Evolutionary conservation across 2,113 vertebrate genomes (phyloP), one percentile per base, ranked within the genome.

Genomic region (Scartelaos histophorus): DNA sequence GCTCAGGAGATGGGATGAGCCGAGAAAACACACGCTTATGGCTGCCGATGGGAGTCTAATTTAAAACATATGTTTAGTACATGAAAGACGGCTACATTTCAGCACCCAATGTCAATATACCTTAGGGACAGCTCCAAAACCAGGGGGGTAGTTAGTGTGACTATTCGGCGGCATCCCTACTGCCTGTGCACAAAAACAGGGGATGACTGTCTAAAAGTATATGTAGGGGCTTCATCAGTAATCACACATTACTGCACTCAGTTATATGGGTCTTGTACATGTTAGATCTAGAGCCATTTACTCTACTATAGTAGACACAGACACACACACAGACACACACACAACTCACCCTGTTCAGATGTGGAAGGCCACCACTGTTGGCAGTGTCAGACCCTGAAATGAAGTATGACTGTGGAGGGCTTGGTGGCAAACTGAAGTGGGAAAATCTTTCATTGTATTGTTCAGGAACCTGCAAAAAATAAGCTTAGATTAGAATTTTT

Each of bases 11-110:
- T 0, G 96, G 96, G 83, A 98, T 95, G 70, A 98, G 93, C 54
- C 95, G 94, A n/a, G 95, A 95, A 78, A 95, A 96, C n/a, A 94
- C 91, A 0, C 96, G 93, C 81, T 98, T 98, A 86, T 97, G 95
- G 76, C 95, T 94, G 0, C 95, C 94, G 2, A 95, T 78, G 0
- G 96, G 96, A 25, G 96, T 96, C 96, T 97, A 60, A 1, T 43
- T 24, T 57, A 4, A 10, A 9, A 15, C 1, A 56, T 38, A n/a
- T 53, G 5, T 5, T 43, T 22, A 24, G 17, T 60, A 21, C 5
- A 57, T 24, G 21, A 1, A 2, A 70, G 2, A 2, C 15, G 10
- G 7, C 49, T 21, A 6, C 0, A 24, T 24, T 24, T 6, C 12
- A 45, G 43, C 11, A 29, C 61, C 17, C 19, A 3, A 21, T 49